Percentiles rank a stretch among this genome's conserved stretches.
Evolutionary conservation across 1,140 invertebrate species (phyloP).

Genomic region (Wiebesia pumilae): DNA sequence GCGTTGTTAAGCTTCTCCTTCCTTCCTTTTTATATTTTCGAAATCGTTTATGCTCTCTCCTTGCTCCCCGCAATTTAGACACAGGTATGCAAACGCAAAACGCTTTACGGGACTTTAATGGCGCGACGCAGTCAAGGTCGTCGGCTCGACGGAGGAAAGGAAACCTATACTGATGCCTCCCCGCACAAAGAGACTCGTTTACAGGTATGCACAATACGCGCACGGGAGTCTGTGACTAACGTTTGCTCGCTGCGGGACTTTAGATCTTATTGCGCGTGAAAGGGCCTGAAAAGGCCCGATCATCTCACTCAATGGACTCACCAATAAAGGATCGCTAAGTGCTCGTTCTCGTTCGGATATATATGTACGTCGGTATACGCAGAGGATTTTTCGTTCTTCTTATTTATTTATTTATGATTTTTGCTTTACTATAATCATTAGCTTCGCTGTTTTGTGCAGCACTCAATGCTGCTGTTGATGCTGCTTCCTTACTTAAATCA

Average conservation of each 20-base stretch:
- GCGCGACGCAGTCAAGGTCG: slow-evolving; percentile 46
- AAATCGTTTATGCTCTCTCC: background rate
- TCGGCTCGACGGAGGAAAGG: slow-evolving; percentile 5
- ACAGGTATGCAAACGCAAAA: slow-evolving; percentile 6
- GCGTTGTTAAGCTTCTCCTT: background rate
- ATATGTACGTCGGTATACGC: background rate
- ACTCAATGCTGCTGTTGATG: background rate
- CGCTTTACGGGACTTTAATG: slow-evolving; percentile 52
- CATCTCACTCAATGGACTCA: slow-evolving; percentile 27
- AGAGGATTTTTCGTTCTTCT: background rate
- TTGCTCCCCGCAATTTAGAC: background rate
- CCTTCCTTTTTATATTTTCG: slow-evolving; percentile 1
- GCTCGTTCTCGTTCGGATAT: background rate
- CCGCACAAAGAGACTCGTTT: slow-evolving; percentile 16
- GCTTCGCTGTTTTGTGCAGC: background rate
- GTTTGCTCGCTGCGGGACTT: background rate
- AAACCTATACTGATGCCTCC: background rate
- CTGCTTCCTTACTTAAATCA: slow-evolving; percentile 13
- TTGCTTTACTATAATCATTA: background rate
- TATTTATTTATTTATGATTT: slow-evolving; percentile 10
- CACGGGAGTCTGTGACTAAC: slow-evolving; percentile 29
- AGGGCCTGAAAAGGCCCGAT: background rate
- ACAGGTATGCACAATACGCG: slow-evolving; percentile 4
- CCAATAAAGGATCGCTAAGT: background rate
- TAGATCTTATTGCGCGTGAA: slow-evolving; percentile 22